Percentiles rank a stretch among this genome's conserved stretches.
Evolutionary conservation across 2,888 invertebrate species (phyloP).

Genomic region (Volucella zonaria): DNA sequence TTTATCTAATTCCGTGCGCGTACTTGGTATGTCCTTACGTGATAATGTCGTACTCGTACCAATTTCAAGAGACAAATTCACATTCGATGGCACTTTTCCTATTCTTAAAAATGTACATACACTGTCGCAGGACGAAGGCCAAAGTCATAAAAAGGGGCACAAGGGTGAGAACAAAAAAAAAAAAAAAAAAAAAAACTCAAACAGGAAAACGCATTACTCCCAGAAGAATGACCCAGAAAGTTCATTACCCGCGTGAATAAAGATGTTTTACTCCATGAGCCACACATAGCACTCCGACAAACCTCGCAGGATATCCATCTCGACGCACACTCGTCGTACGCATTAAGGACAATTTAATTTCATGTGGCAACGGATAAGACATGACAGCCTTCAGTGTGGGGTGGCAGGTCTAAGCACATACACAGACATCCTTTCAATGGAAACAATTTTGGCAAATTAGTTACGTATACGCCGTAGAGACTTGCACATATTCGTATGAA

Average conservation of each 20-base stretch:
- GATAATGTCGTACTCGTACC: conserved; percentile 3
- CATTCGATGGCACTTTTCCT: conserved; percentile 19
- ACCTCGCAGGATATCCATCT: conserved; percentile 12
- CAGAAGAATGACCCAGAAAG: conserved; percentile 65
- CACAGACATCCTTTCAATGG: not conserved
- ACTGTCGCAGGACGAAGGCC: not conserved
- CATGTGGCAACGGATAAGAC: conserved; percentile 34
- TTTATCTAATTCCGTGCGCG: not conserved
- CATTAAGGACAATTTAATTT: conserved; percentile 19
- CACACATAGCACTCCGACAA: not conserved
- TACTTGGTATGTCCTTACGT: not conserved
- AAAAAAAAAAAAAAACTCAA: not conserved
- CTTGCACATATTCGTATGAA: conserved; percentile 42
- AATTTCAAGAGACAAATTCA: conserved; percentile 26
- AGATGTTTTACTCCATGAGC: conserved; percentile 40
- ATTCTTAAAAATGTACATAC: not conserved
- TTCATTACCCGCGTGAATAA: conserved; percentile 67
- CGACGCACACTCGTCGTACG: not conserved
- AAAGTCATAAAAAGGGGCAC: not conserved
- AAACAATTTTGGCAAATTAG: conserved; percentile 9
- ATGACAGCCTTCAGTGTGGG: conserved; percentile 10
- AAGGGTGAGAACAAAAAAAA: not conserved
- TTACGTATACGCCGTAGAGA: conserved; percentile 55
- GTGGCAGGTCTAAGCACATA: conserved; percentile 34
- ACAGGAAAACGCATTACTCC: conserved; percentile 53